These are phyloP conservation scores for Salvelinus namaycush DNA, from an alignment of 2,113 vertebrate species.

Conservation along the genomic window DNA sequence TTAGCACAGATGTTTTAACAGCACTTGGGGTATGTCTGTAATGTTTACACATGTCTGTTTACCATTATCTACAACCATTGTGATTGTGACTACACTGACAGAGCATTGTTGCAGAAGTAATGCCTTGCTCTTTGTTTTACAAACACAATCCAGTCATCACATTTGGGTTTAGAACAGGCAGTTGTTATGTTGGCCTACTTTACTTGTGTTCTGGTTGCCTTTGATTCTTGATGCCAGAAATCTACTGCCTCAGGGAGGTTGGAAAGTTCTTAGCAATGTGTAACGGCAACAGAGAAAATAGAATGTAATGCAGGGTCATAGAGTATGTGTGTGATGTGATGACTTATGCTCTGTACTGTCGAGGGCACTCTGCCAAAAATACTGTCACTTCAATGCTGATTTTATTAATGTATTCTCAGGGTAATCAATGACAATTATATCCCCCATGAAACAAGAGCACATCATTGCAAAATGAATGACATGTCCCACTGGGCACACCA, in stretches of 20 bases:
- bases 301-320: slow-evolving; percentile 45
- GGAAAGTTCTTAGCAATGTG: slow-evolving; percentile 23
- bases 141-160: slow-evolving; percentile 48
- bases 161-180: slow-evolving; percentile 41
- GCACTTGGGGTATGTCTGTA: slow-evolving; percentile 26
- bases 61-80: slow-evolving; percentile 38
- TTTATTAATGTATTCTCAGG: background rate
- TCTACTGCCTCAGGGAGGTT: slow-evolving; percentile 21
- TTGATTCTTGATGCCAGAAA: slow-evolving; percentile 39
- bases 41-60: slow-evolving; percentile 41
- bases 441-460: no score
- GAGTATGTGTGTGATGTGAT: slow-evolving; percentile 57
- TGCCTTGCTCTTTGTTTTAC: slow-evolving; percentile 38
- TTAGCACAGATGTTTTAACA: slow-evolving; percentile 23
- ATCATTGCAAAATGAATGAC: no score
- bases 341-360: slow-evolving; percentile 24
- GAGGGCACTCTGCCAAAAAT: background rate
- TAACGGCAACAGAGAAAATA: slow-evolving; percentile 36
- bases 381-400: background rate
- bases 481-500: no score
- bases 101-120: background rate
- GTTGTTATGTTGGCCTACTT: slow-evolving; percentile 54
- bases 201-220: slow-evolving; percentile 36
- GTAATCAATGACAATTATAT: no score
- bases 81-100: slow-evolving; percentile 10